Conservation (phyloP, 2,113 vertebrate species). For the Telmatochromis sp. region DNA sequence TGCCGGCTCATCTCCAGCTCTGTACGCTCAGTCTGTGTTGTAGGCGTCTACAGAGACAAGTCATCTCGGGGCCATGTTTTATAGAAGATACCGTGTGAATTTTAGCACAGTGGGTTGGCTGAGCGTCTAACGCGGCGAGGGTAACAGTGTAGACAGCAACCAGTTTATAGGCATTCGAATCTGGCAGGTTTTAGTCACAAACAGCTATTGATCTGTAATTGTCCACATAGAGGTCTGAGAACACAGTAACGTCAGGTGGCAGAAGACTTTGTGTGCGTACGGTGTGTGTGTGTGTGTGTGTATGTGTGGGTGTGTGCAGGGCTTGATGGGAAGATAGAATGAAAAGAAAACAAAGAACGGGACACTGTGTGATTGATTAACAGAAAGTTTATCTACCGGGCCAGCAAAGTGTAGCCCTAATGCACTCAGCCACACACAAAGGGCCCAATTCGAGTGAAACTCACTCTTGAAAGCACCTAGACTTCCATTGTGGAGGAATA, state of each 20-base stretch:
- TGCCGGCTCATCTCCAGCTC: constrained; percentile 45
- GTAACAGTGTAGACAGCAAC: constrained; percentile 1
- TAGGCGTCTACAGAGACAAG: constrained; percentile 63
- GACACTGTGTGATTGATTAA: constrained; percentile 54
- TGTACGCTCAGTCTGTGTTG: constrained; percentile 41
- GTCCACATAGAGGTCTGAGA: neutral
- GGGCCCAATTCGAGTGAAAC: constrained; percentile 45
- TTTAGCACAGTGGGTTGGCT: constrained; percentile 49
- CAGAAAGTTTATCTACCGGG: constrained; percentile 52
- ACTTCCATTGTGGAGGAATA: constrained; percentile 45
- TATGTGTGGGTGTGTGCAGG: neutral
- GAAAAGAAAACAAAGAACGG: neutral
- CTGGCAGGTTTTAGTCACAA: neutral
- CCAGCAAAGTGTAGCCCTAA: constrained; percentile 30
- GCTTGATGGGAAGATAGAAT: neutral
- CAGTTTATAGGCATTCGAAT: neutral
- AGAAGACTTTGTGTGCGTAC: neutral
- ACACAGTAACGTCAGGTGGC: neutral
- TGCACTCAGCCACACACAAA: constrained; percentile 41
- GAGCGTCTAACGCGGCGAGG: constrained; percentile 34
- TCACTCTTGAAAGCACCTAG: constrained; percentile 44
- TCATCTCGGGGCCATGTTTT: constrained; percentile 64
- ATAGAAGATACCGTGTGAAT: constrained; percentile 57
- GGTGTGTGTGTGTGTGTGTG: neutral
- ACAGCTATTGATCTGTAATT: neutral